Evolutionary conservation across 2,113 vertebrate species (phyloP), one percentile per base, ranked within the genome.

Genomic region (Hippocampus barbouri): DNA sequence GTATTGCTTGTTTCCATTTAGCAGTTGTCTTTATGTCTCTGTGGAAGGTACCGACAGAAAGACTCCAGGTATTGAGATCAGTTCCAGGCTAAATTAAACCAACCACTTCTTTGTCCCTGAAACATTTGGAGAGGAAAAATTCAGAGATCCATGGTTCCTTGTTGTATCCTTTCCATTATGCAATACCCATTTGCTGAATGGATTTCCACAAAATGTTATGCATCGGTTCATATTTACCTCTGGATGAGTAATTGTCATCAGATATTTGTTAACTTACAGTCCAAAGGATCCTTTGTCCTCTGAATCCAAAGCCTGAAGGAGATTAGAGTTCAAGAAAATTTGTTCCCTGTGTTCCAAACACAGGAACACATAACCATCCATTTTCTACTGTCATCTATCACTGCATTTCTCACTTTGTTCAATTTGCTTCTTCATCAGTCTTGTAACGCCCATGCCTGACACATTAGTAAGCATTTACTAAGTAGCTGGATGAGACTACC

Each of bases 1-100:
- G 54, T 73, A 30, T 72, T 34, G 16, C 25, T 21, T 69, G 63
- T 85, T 66, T 45, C 43, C 57, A 23, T 68, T 71, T 71, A 40
- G 54, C 18, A 18, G 64, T 66, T 6, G 43, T 47, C 60, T 12
- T 59, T 68, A 41, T 63, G 25, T 82, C 34, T 73, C 45, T 10
- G 2, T 59, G 43, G 61, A 10, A 56, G n/a, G 34, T 38, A 38
- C 34, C 5, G 47, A 57, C 11, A 16, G 30, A 27, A 43, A 23
- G 54, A 2, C 54, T 57, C n/a, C 21, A 57, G 8, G n/a, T 57
- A n/a, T 25, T 57, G n/a, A 57, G n/a, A 11, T 8, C 6, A 23
- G 54, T 57, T 23, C 54, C 11, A 57, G 54, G 54, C 54, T 4
- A 11, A 57, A 57, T 23, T n/a, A 3, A 57, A 12, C 1, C 54